Evolutionary conservation across 2,888 invertebrate species (phyloP), one percentile per base, ranked within the genome.

Genomic region (Eilema griseolum): DNA sequence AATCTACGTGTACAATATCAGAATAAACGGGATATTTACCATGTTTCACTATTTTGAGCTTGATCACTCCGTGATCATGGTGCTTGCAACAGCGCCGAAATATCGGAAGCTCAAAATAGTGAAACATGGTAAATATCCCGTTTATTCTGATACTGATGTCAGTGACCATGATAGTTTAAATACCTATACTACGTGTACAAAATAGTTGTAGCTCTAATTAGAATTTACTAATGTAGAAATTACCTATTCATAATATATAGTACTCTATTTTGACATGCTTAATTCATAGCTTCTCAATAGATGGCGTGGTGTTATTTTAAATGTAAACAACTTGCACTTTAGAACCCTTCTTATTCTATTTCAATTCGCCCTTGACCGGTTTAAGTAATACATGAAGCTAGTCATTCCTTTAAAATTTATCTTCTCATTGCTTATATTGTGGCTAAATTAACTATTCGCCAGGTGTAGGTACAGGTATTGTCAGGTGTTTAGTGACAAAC

Each of bases 321-420:
- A 76, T 71, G 73, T 79, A 81, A 81, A 80, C 74, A 77, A 67
- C 67, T 69, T 67, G 71, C 64, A 70, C 37, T 73, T 64, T n/a
- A 75, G 75, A 79, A 78, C 76, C 77, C 77, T 81, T 76, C 72
- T 69, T 73, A 73, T 59, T 74, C 82, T 76, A 80, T 80, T 82
- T 80, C 73, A 72, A 75, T 61, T 75, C 74, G 81, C 73, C 81
- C 82, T 82, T 82, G 82, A 81, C 78, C 78, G 75, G 69, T 73
- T 79, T 80, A 79, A 75, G 74, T 73, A 73, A 69, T 74, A 74
- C 66, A 63, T 64, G 73, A 66, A 70, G 73, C 70, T 76, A 70
- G 62, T 33, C 72, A 61, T 57, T 57, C 41, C 66, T 12, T 12
- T 59, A 23, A 4, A 16, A n/a, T 3, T 46, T 52, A 57, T 61